phyloP scores from a whole-genome alignment of 2,113 vertebrate genomes.

The Halcyon malimbica region DNA sequence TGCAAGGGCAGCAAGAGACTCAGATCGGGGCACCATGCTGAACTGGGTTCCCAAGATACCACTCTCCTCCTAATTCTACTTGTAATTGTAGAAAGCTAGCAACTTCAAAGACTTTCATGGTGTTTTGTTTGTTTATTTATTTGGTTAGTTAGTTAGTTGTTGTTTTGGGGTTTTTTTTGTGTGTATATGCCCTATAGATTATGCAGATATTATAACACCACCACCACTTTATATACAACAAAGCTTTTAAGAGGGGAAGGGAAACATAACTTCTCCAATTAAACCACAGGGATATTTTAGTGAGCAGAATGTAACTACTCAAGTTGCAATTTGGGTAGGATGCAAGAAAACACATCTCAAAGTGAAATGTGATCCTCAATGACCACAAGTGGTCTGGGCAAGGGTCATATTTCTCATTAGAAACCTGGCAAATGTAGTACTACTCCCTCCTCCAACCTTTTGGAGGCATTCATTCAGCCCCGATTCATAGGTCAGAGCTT shows the following conservation, averaged over 20 bases:
- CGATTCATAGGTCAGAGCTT: slow-evolving; percentile 1
- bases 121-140: not conserved
- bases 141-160: too few species aligned
- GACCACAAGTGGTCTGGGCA: slow-evolving; percentile 47
- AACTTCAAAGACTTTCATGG: not conserved
- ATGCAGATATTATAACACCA: not conserved
- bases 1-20: not conserved
- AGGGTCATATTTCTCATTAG: slow-evolving; percentile 54
- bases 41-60: not conserved
- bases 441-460: slow-evolving; percentile 9
- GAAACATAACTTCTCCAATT: slow-evolving; percentile 31
- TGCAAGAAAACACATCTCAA: slow-evolving; percentile 39
- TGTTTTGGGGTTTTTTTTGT: too few species aligned
- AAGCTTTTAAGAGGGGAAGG: slow-evolving; percentile 8
- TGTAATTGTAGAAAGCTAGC: not conserved
- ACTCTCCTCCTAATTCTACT: not conserved
- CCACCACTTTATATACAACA: not conserved
- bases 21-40: not conserved
- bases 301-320: slow-evolving; percentile 41
- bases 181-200: not conserved
- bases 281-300: slow-evolving; percentile 38
- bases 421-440: slow-evolving; percentile 36
- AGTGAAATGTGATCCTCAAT: slow-evolving; percentile 42
- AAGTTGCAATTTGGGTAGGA: slow-evolving; percentile 55
- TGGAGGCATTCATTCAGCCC: slow-evolving; percentile 39